Evolutionary conservation across 2,797 vertebrate species (phyloP).

Genomic region (Diplodus sargus): DNA sequence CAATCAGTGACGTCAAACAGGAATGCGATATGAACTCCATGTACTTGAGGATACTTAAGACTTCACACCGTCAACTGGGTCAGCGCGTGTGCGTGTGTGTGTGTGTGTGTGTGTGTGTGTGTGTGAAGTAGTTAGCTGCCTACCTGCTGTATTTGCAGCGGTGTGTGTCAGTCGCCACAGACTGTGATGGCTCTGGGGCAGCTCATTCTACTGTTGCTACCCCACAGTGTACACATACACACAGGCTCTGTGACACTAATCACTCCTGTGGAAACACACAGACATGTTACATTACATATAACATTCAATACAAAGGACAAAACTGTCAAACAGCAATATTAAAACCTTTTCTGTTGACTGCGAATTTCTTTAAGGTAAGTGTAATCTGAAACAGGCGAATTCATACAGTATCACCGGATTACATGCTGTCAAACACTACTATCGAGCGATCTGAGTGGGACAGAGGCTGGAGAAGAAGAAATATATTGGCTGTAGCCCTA

Average conservation of each 20-base stretch:
- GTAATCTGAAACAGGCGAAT: constrained; percentile 3
- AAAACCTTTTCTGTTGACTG: background rate
- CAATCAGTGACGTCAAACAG: background rate
- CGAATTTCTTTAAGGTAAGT: background rate
- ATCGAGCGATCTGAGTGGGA: background rate
- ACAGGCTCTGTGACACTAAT: constrained; percentile 45
- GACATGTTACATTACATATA: constrained; percentile 34
- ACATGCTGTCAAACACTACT: background rate
- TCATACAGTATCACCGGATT: background rate
- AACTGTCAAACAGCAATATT: constrained; percentile 4
- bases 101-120: constrained; percentile 12
- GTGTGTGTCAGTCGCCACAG: constrained; percentile 77
- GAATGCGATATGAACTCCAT: constrained; percentile 6
- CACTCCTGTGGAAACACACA: constrained; percentile 72
- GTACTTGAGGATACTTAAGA: background rate
- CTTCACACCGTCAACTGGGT: background rate
- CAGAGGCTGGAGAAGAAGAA: background rate
- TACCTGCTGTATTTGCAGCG: constrained; percentile 80
- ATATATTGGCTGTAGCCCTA: background rate
- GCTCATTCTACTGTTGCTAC: constrained; percentile 76
- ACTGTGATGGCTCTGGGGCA: constrained; percentile 62
- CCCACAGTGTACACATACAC: constrained; percentile 42
- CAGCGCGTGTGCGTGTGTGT: background rate
- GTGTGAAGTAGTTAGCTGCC: constrained; percentile 68
- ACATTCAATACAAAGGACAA: constrained; percentile 8